Percentiles rank a stretch among this genome's conserved stretches.
phyloP scores from a whole-genome alignment of 2,797 vertebrate genomes.

The Poeciliopsis turneri region DNA sequence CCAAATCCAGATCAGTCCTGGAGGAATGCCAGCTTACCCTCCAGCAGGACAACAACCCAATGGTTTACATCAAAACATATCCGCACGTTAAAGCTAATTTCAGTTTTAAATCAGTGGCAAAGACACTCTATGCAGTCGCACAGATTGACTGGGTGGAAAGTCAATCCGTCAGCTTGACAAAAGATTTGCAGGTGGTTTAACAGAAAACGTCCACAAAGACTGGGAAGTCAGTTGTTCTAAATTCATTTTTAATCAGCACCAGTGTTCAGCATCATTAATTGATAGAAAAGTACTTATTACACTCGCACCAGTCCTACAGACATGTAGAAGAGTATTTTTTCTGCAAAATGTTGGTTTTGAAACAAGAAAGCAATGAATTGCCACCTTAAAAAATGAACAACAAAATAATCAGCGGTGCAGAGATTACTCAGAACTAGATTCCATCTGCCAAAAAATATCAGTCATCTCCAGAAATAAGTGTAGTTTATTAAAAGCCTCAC shows the following conservation, averaged over 20 bases:
- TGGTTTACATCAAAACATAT: neutral
- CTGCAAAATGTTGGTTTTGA: neutral
- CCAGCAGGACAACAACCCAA: neutral
- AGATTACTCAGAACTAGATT: neutral
- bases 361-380: neutral
- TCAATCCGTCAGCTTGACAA: neutral
- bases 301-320: neutral
- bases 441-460: neutral
- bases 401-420: neutral
- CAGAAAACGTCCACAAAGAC: too few relatives aligned
- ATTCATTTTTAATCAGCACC: constrained; percentile 6
- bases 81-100: neutral
- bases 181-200: neutral
- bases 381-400: neutral
- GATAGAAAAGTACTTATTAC: neutral
- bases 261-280: neutral
- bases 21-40: neutral
- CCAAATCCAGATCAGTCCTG: neutral
- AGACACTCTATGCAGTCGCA: neutral
- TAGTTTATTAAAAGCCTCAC: neutral
- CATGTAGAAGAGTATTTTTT: neutral
- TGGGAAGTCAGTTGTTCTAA: neutral
- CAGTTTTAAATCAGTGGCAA: neutral
- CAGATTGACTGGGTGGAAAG: neutral
- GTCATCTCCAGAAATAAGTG: neutral